Evolutionary conservation across 2,113 vertebrate species (phyloP).

Genomic region (Crotalus horridus): DNA sequence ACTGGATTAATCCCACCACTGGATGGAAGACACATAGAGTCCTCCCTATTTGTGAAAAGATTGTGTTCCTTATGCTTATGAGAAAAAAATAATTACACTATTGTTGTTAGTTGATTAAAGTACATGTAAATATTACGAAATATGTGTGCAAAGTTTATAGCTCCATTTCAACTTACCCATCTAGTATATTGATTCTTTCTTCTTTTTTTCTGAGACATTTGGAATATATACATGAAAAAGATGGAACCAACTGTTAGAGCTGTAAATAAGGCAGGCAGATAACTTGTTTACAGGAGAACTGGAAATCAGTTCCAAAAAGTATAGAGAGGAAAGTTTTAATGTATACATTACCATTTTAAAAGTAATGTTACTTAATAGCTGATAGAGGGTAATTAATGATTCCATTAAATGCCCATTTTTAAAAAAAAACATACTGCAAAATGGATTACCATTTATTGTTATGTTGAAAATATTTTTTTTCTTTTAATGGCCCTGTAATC

Average conservation of each 20-base stretch:
- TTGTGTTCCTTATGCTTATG: neutral
- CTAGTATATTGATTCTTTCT: neutral
- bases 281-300: neutral
- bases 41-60: neutral
- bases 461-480: neutral
- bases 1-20: too few relatives aligned
- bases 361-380: neutral
- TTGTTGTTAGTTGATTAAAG: neutral
- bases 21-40: neutral
- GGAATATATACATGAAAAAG: too few relatives aligned
- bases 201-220: too few relatives aligned
- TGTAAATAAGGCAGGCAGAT: neutral
- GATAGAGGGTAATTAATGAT: neutral
- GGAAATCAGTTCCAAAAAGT: neutral
- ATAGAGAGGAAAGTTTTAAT: neutral
- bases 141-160: neutral
- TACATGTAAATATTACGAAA: neutral
- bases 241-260: too few relatives aligned
- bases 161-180: neutral
- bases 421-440: neutral
- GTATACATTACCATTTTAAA: neutral
- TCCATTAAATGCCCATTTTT: neutral
- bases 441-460: neutral
- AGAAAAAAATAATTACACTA: neutral
- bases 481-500: neutral